Evolutionary conservation across 2,113 vertebrate genomes (phyloP), one percentile per base, ranked within the genome.

Genomic region (Hypomesus transpacificus): DNA sequence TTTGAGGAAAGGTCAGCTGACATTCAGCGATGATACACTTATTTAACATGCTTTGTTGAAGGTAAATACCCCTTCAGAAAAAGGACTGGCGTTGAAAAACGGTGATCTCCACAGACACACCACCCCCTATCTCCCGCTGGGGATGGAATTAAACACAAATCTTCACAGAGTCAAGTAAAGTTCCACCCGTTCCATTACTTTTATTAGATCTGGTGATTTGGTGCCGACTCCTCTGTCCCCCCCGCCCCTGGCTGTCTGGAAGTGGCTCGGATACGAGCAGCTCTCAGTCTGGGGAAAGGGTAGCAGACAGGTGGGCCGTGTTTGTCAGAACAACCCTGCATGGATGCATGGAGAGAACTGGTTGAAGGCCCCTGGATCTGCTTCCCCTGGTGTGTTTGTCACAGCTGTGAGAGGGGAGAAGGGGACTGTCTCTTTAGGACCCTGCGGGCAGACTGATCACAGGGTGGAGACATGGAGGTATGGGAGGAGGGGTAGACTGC

Each of bases 141-240:
- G 75, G 3, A 60, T 17, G 77, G 79, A 82, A 84, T 79, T 71
- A 70, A 77, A 73, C 24, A 74, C 75, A 78, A 77, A 71, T 80
- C 79, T 75, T 74, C 52, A n/a, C 57, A 50, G 58, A 21, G 34
- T 52, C 70, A 74, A 80, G 86, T 81, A 66, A 85, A 76, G 68
- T 58, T 63, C 17, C 26, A 68, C 28, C 70, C 68, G 60, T 68
- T 82, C 64, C 67, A 20, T 56, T 34, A 28, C 8, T 63, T 63
- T 18, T 16, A 63, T 63, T 63, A 63, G 17, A 26, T 34, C 62
- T 26, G 20, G 31, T 31, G 17, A 63, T 63, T 18, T 63, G 61
- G 26, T 63, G 28, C 61, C 34, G 9, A 34, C 16, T 63, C 6
- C 5, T 63, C 28, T 13, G 61, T 34, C 18, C 61, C 28, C 26